Base-by-base conservation (phyloP, 2,797 vertebrate genomes). In the Anolis apletophallus region DNA sequence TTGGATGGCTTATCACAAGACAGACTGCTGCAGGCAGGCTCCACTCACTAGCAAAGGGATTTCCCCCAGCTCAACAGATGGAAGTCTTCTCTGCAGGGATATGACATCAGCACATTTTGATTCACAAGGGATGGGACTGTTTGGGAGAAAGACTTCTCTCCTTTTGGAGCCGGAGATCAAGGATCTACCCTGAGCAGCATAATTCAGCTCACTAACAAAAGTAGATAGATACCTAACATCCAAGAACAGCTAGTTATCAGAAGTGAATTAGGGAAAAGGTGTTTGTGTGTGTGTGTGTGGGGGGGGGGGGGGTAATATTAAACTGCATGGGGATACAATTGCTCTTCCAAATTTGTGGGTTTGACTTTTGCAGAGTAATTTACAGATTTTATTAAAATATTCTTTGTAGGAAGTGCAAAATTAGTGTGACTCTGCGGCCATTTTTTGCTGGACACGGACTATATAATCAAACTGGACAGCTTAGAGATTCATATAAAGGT, bases 211-310 rank as follows among this genome's bases (percentile, higher is more conserved):
- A 46, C 57, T 3, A 76, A 17, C 26, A 23, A 46, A 1, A 76
- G n/a, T 46, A 0, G 2, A 0, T 36, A 0, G 2, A 0, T 36
- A 52, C 86, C 16, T 72, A 74, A n/a, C 17, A 46, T 9, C 1
- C 46, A 61, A 0, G 1, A 0, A 29, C 83, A 12, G 0, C 0
- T 13, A 68, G 74, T 0, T 0, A 64, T 59, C 76, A 3, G 52
- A 46, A 52, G 54, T 36, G 29, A n/a, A n/a, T n/a, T 0, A 0
- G 19, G 77, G 87, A n/a, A 87, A 52, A 85, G 23, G 23, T 50
- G 6, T 0, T n/a, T n/a, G n/a, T n/a, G n/a, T n/a, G n/a, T n/a
- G n/a, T n/a, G n/a, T n/a, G n/a, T n/a, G n/a, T n/a, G n/a, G n/a
- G n/a, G n/a, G n/a, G 0, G 50, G 72, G 1, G 0, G 29, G 64